Conservation (phyloP, 2,113 vertebrate species). For the Tetraodon nigroviridis region DNA sequence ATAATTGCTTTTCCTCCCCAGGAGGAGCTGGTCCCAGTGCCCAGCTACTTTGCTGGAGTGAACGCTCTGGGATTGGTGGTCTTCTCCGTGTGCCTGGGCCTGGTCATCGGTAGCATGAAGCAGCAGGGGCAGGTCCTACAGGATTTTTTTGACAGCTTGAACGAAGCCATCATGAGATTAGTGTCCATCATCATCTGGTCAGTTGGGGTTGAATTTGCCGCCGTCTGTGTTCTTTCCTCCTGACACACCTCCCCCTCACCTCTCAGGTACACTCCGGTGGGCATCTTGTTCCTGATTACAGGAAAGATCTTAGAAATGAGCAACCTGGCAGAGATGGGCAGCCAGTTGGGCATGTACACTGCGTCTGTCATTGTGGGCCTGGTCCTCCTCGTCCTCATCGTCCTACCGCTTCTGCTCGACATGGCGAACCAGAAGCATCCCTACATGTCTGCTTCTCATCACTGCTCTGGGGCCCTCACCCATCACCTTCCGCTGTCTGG, state of each 20-base stretch:
- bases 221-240: neutral
- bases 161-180: slow-evolving; percentile 95
- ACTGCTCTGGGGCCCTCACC: slow-evolving; percentile 94
- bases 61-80: slow-evolving; percentile 94
- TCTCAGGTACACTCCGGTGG: slow-evolving; percentile 90
- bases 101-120: slow-evolving; percentile 95
- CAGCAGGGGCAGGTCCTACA: slow-evolving; percentile 86
- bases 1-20: slow-evolving; percentile 4
- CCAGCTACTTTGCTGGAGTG: slow-evolving; percentile 85
- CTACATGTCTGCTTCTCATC: slow-evolving; percentile 86
- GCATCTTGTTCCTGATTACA: slow-evolving; percentile 95
- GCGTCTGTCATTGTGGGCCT: slow-evolving; percentile 89
- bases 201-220: slow-evolving; percentile 49
- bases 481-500: slow-evolving; percentile 94
- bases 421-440: slow-evolving; percentile 89
- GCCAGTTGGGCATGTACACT: slow-evolving; percentile 95
- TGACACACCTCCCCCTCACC: neutral
- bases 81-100: slow-evolving; percentile 93
- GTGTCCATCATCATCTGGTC: slow-evolving; percentile 97
- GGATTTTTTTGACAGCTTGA: slow-evolving; percentile 94
- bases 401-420: slow-evolving; percentile 91
- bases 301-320: slow-evolving; percentile 98
- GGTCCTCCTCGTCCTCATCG: slow-evolving; percentile 85
- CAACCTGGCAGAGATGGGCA: slow-evolving; percentile 85
- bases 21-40: slow-evolving; percentile 83